A percentile compares a stretch with the other conserved stretches of the same genome.
These are phyloP conservation scores for Plebejus melissa DNA, from an alignment of 2,888 invertebrate species.

Conservation along the genomic window DNA sequence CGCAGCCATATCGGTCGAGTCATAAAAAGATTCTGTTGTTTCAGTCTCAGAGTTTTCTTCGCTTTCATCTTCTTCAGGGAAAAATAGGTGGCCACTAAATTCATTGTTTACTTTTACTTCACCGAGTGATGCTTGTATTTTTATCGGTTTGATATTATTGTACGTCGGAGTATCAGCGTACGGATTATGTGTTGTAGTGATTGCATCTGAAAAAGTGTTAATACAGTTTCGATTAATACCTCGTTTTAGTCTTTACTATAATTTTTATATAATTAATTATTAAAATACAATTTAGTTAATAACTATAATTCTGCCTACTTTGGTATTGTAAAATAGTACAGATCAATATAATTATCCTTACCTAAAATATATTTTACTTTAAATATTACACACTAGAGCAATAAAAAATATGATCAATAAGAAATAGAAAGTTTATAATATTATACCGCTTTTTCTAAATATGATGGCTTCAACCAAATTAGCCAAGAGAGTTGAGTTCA, in stretches of 20 bases:
- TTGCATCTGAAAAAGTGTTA: conserved; percentile 49
- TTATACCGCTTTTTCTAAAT: conserved; percentile 59
- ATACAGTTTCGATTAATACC: too few relatives aligned
- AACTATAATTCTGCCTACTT: too few relatives aligned
- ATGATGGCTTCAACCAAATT: conserved; percentile 71
- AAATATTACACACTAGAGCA: not conserved
- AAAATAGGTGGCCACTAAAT: conserved; percentile 69
- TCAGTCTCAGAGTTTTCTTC: conserved; percentile 46
- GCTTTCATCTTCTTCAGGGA: conserved; percentile 64
- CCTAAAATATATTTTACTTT: too few relatives aligned
- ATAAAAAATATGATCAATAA: not conserved
- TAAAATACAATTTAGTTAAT: too few relatives aligned
- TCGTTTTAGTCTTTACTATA: too few relatives aligned
- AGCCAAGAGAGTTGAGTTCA: conserved; percentile 66
- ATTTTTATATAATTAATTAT: too few relatives aligned
- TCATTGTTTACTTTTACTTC: conserved; percentile 54
- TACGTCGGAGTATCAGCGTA: conserved; percentile 41
- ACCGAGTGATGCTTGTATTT: conserved; percentile 61
- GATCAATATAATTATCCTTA: too few relatives aligned
- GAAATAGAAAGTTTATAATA: conserved; percentile 20
- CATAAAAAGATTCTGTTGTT: conserved; percentile 57
- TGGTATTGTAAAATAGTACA: too few relatives aligned
- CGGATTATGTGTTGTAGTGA: conserved; percentile 39
- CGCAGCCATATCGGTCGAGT: conserved; percentile 47
- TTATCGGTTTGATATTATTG: conserved; percentile 51